Percentiles rank a stretch among this genome's conserved stretches.
These are phyloP conservation scores for Mesitornis unicolor DNA, from an alignment of 2,113 vertebrate species.

Conservation along the genomic window DNA sequence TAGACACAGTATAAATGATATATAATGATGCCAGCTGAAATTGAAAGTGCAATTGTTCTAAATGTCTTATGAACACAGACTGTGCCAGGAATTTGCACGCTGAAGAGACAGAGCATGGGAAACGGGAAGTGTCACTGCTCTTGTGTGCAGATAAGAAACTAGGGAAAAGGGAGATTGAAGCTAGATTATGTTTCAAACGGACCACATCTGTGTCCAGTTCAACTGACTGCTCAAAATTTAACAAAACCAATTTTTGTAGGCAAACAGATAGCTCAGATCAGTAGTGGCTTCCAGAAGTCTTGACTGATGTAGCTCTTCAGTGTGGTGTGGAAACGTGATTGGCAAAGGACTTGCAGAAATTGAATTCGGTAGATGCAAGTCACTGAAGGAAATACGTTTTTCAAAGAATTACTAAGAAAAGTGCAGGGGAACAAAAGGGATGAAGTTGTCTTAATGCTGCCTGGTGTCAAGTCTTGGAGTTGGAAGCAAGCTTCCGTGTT, in stretches of 20 bases:
- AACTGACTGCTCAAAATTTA: not conserved
- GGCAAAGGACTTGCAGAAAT: not conserved
- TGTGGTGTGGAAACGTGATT: not conserved
- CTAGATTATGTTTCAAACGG: not conserved
- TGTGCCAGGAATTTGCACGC: not conserved
- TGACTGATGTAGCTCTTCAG: not conserved
- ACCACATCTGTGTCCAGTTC: not conserved
- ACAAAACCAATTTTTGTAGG: not conserved
- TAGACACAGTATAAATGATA: not conserved
- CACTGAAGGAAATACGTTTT: not conserved
- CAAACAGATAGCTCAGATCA: not conserved
- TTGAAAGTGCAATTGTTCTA: not conserved
- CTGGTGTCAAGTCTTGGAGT: not conserved
- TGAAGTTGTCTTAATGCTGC: not conserved
- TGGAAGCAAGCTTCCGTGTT: not conserved
- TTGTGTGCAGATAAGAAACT: not conserved
- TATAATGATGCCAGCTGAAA: not conserved
- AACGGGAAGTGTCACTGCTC: not conserved
- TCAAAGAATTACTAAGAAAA: not conserved
- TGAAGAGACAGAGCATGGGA: not conserved
- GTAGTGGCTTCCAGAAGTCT: not conserved
- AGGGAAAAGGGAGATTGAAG: not conserved
- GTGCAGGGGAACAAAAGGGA: fast-evolving
- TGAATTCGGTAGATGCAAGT: not conserved
- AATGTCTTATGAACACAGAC: not conserved